Percentiles rank a stretch among this genome's conserved stretches.
Evolutionary conservation across 2,888 invertebrate species (phyloP).

Genomic region (Octonoba sinensis): DNA sequence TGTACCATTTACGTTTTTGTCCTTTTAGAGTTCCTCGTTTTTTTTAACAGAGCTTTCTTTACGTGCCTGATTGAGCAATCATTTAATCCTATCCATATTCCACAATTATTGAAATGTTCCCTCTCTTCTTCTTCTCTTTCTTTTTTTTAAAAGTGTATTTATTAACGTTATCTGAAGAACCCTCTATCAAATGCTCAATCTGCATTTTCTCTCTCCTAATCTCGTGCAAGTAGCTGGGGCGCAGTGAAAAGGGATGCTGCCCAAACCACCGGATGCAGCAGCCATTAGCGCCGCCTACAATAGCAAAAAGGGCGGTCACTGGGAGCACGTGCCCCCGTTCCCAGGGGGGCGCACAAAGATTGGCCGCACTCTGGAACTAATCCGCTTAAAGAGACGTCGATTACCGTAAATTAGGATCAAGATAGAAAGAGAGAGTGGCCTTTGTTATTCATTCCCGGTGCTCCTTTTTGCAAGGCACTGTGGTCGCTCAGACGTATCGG

Average conservation of each 20-base stretch:
- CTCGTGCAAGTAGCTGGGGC: neutral
- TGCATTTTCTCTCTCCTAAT: neutral
- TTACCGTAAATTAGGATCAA: slow-evolving; percentile 61
- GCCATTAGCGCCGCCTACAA: slow-evolving; percentile 53
- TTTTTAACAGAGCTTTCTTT: no score
- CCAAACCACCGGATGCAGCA: slow-evolving; percentile 56
- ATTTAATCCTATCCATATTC: no score
- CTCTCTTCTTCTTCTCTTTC: no score
- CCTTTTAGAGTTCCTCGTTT: no score
- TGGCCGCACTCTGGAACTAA: slow-evolving; percentile 39
- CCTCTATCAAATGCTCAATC: slow-evolving; percentile 5
- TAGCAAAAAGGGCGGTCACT: slow-evolving; percentile 30
- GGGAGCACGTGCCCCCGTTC: slow-evolving; percentile 46
- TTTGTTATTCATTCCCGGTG: neutral
- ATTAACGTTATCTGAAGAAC: no score
- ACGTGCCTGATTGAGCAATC: no score
- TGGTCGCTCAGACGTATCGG: slow-evolving; percentile 14
- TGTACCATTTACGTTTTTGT: no score
- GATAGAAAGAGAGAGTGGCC: no score
- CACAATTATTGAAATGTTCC: no score
- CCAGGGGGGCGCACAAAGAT: slow-evolving; percentile 39
- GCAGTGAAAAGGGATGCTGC: slow-evolving; percentile 25
- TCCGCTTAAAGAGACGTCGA: slow-evolving; percentile 59
- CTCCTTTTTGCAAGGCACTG: neutral
- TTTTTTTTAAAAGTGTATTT: no score